A percentile compares a stretch with the other conserved stretches of the same genome.
These are phyloP conservation scores for Apotomis turbidana DNA, from an alignment of 2,888 invertebrate species.

Conservation along the genomic window DNA sequence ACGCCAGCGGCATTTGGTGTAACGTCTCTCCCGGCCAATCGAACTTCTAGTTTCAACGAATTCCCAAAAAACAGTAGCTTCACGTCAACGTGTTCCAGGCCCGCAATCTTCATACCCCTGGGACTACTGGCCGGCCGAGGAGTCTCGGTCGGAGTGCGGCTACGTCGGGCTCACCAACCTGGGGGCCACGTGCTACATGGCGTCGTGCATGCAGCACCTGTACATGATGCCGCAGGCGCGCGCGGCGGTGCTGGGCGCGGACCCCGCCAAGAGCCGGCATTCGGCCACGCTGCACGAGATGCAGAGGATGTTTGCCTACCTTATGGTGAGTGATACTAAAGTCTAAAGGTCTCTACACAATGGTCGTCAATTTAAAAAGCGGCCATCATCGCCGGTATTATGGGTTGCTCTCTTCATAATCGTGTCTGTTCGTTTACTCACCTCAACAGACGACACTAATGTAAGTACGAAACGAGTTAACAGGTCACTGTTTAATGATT, in stretches of 20 bases:
- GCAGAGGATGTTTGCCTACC: slow-evolving; percentile 97
- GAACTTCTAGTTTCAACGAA: too few species aligned
- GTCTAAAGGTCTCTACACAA: too few species aligned
- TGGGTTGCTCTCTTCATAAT: too few species aligned
- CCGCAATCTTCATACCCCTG: slow-evolving; percentile 95
- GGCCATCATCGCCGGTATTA: too few species aligned
- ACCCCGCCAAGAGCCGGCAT: slow-evolving; percentile 90
- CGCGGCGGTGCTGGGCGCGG: slow-evolving; percentile 91
- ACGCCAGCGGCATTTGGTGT: too few species aligned
- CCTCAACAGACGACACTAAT: too few species aligned
- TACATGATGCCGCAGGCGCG: slow-evolving; percentile 98
- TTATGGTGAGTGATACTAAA: slow-evolving; percentile 82
- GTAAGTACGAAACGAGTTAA: too few species aligned
- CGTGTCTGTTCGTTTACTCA: too few species aligned
- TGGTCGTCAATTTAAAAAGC: too few species aligned
- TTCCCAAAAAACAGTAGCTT: neutral
- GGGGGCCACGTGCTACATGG: slow-evolving; percentile 99
- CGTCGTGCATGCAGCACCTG: slow-evolving; percentile 97
- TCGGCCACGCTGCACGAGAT: slow-evolving; percentile 92
- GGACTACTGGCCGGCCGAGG: slow-evolving; percentile 99
- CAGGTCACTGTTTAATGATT: too few species aligned
- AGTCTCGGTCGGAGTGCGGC: slow-evolving; percentile 96
- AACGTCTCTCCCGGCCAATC: too few species aligned
- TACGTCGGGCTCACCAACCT: slow-evolving; percentile 97
- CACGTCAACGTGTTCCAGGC: slow-evolving; percentile 64